phyloP scores from a whole-genome alignment of 2,113 vertebrate species.

The Rhinolophus ferrumequinum region DNA sequence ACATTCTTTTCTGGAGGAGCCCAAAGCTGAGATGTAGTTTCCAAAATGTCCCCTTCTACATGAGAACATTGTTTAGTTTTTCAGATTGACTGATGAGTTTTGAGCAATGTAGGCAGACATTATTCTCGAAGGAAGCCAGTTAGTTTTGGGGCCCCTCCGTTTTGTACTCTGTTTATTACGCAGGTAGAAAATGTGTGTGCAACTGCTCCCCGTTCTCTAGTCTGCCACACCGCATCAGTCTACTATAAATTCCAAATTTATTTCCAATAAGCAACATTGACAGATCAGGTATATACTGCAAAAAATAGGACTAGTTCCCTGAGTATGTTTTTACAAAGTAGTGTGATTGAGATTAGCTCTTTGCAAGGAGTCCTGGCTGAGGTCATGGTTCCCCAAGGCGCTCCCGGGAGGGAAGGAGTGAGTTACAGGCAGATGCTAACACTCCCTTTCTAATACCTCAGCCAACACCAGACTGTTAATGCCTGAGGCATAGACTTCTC shows the following conservation, averaged over 20 bases:
- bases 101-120: background rate
- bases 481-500: background rate
- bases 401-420: background rate
- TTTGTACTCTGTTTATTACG: background rate
- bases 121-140: background rate
- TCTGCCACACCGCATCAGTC: background rate
- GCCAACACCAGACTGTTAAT: background rate
- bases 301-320: background rate
- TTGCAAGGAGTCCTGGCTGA: background rate
- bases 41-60: background rate
- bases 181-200: background rate
- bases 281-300: background rate
- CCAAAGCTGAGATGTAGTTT: background rate
- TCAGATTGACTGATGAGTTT: background rate
- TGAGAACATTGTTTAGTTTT: background rate
- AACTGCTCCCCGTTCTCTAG: background rate
- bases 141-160: background rate
- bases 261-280: background rate
- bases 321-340: background rate
- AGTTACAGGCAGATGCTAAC: background rate
- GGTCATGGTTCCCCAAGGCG: rapidly evolving
- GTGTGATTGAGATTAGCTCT: background rate
- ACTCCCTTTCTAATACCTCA: background rate
- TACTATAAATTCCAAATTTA: background rate
- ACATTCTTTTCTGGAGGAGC: background rate